Evolutionary conservation across 2,797 vertebrate species (phyloP), one percentile per base, ranked within the genome.

Genomic region (Darevskia nairensis): DNA sequence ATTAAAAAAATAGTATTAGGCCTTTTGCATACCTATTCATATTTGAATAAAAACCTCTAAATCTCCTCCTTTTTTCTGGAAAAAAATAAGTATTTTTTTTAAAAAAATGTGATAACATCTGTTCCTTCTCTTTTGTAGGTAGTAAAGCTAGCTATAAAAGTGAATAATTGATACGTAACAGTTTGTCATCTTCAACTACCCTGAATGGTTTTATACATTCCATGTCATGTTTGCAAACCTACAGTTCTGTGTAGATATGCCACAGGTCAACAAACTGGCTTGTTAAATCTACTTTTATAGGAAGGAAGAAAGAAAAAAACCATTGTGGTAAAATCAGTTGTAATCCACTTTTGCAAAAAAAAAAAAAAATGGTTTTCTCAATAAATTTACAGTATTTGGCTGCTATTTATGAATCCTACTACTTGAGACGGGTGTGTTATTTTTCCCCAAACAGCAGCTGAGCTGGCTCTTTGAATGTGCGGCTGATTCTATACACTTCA

Each of bases 381-480:
- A 89, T 94, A 94, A 94, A 95, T 93, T 85, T 91, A 88, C 74
- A 86, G 41, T 89, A 90, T 94, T 94, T 81, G 94, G 94, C 94
- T 92, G 90, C 90, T 94, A 79, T 96, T 95, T 89, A 90, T 90
- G 90, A 95, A 94, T 94, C 89, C 89, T 91, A 92, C 87, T 79
- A 90, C 87, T 88, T 87, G 88, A 93, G 92, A 88, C 4, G 13
- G 68, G 86, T 86, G 88, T 85, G 3, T 90, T 82, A 86, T 77
- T 81, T 50, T 84, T 59, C 39, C 0, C 17, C 61, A 64, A 64
- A 64, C 19, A 87, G 71, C 9, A n/a, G 1, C 80, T 78, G 32
- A n/a, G 10, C 17, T 75, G 9, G 23, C 13, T 9, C 27, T 21
- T 64, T 68, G 21, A 76, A 66, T 46, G 15, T 75, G 32, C 35